These are phyloP conservation scores for Sardinella longiceps DNA, from an alignment of 2,797 vertebrate species.

Conservation along the genomic window DNA sequence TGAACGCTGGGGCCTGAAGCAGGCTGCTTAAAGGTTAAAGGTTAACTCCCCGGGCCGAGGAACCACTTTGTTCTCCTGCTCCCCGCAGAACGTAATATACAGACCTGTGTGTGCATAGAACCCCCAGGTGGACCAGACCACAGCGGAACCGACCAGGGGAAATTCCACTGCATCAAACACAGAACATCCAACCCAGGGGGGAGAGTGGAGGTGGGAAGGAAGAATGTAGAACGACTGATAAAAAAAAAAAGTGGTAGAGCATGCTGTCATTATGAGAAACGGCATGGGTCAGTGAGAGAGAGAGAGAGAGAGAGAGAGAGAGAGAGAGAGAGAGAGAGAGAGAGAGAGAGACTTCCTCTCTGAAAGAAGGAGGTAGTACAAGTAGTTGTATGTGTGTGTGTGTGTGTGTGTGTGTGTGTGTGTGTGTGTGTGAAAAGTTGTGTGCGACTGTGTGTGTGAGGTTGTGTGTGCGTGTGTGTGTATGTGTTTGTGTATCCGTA, in stretches of 20 bases:
- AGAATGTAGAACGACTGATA: background rate
- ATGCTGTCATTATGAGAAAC: background rate
- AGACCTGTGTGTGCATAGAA: no score
- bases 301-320: no score
- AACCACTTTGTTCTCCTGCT: slow-evolving; percentile 67
- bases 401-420: no score
- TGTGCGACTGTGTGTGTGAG: no score
- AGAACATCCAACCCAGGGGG: background rate
- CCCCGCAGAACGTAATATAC: background rate
- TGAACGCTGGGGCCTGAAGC: slow-evolving; percentile 56
- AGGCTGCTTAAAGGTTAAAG: slow-evolving; percentile 66
- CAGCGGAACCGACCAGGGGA: background rate
- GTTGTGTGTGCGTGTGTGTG: no score
- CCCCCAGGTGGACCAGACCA: background rate
- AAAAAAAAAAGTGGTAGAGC: background rate
- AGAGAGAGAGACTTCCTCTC: background rate
- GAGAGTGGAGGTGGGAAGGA: no score
- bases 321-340: background rate
- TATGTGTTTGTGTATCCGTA: no score
- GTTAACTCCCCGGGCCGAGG: slow-evolving; percentile 77
- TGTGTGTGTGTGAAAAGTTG: no score
- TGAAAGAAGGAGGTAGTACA: background rate
- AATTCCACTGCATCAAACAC: background rate
- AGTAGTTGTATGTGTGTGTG: slow-evolving; percentile 28
- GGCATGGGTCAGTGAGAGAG: background rate